Evolutionary conservation across 1,140 invertebrate species (phyloP), one percentile per base, ranked within the genome.

Genomic region (Stegodyphus dumicola): DNA sequence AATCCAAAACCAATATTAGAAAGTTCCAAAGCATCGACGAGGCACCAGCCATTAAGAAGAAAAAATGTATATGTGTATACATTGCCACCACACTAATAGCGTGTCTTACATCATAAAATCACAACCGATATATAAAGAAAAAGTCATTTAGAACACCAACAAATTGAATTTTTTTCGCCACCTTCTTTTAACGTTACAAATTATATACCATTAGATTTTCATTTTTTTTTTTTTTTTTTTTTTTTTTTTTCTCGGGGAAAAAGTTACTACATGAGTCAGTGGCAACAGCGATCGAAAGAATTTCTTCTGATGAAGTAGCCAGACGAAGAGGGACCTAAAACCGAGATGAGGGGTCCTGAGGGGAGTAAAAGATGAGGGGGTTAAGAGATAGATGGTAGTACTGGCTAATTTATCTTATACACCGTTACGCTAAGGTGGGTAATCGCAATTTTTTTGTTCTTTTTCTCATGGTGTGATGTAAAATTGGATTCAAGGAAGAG

Each of bases 151-250:
- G 70, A 75, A 56, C 15, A 75, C 49, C 80, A 54, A 65, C 69
- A 83, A 83, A 83, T 83, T 83, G 80, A 83, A 83, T 83, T 83
- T 80, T 83, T 83, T 83, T 71, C 69, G 53, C 80, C 71, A 71
- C 80, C 71, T 80, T 83, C 80, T 83, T 83, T 83, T 83, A 83
- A 83, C 80, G 80, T 60, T 71, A 83, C 80, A 83, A 83, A 83
- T 83, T 83, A 83, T 83, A 83, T 71, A 83, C 80, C 80, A 71
- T 83, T 83, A 83, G 48, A 56, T 66, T 79, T 77, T 64, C 65
- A 10, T 56, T 48, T 11, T 80, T 54, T 10, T 4, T 70, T 48
- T 70, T 9, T 56, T n/a, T 71, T 56, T 67, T 53, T 52, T 78
- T 54, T 52, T 6, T 67, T 52, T 49, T 70, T 71, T 53, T 80